These are phyloP conservation scores for Diabrotica virgifera DNA, from an alignment of 1,140 invertebrate species.

Conservation along the genomic window DNA sequence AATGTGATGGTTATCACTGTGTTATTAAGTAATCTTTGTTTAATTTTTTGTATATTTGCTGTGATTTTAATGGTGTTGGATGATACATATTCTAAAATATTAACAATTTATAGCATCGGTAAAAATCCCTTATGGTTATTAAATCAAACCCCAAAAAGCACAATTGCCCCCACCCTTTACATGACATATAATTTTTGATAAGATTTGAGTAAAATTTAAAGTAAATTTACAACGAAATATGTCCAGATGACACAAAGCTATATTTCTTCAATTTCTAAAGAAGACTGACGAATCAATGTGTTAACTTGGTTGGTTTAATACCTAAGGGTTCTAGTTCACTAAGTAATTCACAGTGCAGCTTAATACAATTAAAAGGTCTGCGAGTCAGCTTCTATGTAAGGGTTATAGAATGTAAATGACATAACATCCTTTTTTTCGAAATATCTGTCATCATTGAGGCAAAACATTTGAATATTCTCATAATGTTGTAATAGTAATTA, in stretches of 20 bases:
- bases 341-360: not conserved
- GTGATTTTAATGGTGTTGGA: conserved; percentile 43
- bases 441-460: too few relatives aligned
- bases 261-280: not conserved
- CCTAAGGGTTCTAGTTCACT: not conserved
- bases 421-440: too few relatives aligned
- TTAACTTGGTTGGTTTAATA: not conserved
- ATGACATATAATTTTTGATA: not conserved
- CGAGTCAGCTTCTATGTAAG: too few relatives aligned
- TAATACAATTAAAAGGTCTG: not conserved
- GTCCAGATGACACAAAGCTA: not conserved
- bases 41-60: conserved; percentile 41
- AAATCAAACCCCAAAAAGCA: conserved; percentile 13
- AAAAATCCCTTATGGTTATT: conserved; percentile 9
- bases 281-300: not conserved
- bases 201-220: not conserved
- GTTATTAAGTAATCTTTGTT: conserved; percentile 30
- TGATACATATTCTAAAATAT: conserved; percentile 34
- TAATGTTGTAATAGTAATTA: too few relatives aligned
- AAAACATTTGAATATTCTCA: too few relatives aligned
- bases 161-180: not conserved
- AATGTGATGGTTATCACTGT: conserved; percentile 34
- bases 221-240: not conserved
- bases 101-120: conserved; percentile 21
- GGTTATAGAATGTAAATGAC: too few relatives aligned